Conservation (phyloP, 2,888 invertebrate species). For the Hypomecis atomaria region DNA sequence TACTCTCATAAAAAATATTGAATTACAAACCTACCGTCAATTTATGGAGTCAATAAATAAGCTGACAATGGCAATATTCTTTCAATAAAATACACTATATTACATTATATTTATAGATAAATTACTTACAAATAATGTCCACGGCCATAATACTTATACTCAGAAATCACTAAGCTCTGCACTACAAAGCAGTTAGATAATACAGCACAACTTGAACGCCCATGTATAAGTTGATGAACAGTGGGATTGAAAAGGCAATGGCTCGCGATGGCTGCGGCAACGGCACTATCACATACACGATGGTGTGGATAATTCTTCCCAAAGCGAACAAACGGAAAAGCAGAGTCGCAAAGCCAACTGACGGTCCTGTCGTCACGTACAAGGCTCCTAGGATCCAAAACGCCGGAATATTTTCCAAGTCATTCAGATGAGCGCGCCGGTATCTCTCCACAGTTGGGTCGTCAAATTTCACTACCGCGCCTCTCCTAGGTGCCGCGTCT, state of each 20-base stretch:
- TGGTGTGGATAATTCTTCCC: constrained; percentile 85
- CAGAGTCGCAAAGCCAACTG: constrained; percentile 61
- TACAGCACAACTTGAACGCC: constrained; percentile 62
- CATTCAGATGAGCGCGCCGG: constrained; percentile 87
- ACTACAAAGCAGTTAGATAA: constrained; percentile 56
- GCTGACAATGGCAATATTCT: too few relatives aligned
- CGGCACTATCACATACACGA: constrained; percentile 86
- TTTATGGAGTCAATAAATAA: too few relatives aligned
- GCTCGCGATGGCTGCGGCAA: constrained; percentile 84
- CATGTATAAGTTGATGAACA: constrained; percentile 67
- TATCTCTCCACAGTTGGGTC: constrained; percentile 67
- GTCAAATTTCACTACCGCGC: constrained; percentile 65
- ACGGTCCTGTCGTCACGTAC: constrained; percentile 86
- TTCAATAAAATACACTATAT: too few relatives aligned
- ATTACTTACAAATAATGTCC: not conserved
- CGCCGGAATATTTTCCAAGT: constrained; percentile 88
- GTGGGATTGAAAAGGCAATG: constrained; percentile 62
- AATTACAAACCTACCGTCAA: too few relatives aligned
- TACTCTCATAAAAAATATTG: too few relatives aligned
- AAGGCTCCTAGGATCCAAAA: constrained; percentile 86
- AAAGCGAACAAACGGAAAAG: constrained; percentile 81
- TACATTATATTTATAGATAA: too few relatives aligned
- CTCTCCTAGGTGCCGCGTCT: constrained; percentile 59
- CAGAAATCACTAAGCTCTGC: not conserved
- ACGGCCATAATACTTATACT: not conserved